Evolutionary conservation across 2,888 invertebrate genomes (phyloP).

Genomic region (Drosophila flavopinicola): DNA sequence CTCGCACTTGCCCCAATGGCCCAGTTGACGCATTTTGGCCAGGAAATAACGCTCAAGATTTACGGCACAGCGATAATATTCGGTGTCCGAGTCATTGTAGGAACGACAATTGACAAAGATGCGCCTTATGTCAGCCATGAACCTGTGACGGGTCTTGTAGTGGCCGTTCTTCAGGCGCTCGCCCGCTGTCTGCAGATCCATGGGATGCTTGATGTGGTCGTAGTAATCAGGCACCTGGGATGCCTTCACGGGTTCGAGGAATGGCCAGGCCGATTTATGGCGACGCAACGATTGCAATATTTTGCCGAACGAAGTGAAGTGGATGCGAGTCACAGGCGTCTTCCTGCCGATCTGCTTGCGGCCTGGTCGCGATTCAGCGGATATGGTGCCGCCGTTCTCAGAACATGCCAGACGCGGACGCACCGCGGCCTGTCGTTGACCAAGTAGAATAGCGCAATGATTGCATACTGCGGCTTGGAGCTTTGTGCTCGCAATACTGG

Average conservation of each 20-base stretch:
- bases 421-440: constrained; percentile 92
- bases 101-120: constrained; percentile 98
- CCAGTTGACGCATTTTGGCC: constrained; percentile 94
- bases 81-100: constrained; percentile 96
- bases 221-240: constrained; percentile 97
- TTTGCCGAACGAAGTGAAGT: no score
- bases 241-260: constrained; percentile 95
- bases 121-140: constrained; percentile 97
- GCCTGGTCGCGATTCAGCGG: constrained; percentile 94
- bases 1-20: no score
- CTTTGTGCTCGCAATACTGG: constrained; percentile 93
- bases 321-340: no score
- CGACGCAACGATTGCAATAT: constrained; percentile 88
- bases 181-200: constrained; percentile 89
- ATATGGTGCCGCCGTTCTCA: constrained; percentile 93
- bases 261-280: constrained; percentile 96
- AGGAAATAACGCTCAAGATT: constrained; percentile 95
- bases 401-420: constrained; percentile 94
- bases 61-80: constrained; percentile 96
- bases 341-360: constrained; percentile 93
- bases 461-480: no score
- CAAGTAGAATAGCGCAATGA: no score
- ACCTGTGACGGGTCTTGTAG: constrained; percentile 93
- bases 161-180: constrained; percentile 86
- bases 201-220: constrained; percentile 97